Evolutionary conservation across 2,888 invertebrate genomes (phyloP).

Genomic region (Malthinus flaveolus): DNA sequence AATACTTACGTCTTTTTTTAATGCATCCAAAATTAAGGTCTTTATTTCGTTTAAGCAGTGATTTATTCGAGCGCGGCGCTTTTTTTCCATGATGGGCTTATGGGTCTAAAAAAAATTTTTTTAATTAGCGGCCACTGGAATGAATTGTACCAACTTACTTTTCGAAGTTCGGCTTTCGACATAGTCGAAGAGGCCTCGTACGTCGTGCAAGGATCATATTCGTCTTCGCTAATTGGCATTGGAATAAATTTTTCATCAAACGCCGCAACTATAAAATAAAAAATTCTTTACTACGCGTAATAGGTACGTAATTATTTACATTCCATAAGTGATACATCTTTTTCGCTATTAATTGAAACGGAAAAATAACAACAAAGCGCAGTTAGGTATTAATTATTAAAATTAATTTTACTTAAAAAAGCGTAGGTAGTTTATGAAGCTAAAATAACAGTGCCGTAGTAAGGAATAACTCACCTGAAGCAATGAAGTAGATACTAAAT

Average conservation of each 20-base stretch:
- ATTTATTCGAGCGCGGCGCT: slow-evolving; percentile 86
- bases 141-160: slow-evolving; percentile 56
- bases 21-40: slow-evolving; percentile 79
- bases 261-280: slow-evolving; percentile 3
- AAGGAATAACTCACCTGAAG: too few species aligned
- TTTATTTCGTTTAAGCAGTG: slow-evolving; percentile 87
- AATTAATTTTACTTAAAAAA: too few species aligned
- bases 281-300: too few species aligned
- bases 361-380: too few species aligned
- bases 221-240: slow-evolving; percentile 69
- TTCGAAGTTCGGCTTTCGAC: slow-evolving; percentile 72
- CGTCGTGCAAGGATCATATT: slow-evolving; percentile 54
- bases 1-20: slow-evolving; percentile 92
- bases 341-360: too few species aligned
- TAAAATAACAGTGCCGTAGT: too few species aligned
- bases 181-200: slow-evolving; percentile 62
- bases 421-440: too few species aligned
- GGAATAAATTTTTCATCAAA: slow-evolving; percentile 28
- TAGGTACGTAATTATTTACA: too few species aligned
- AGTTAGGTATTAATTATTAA: too few species aligned
- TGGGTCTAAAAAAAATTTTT: slow-evolving; percentile 74
- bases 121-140: not conserved
- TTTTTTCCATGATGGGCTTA: slow-evolving; percentile 92
- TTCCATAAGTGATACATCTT: too few species aligned
- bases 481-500: too few species aligned